A percentile compares a stretch with the other conserved stretches of the same genome.
phyloP scores from a whole-genome alignment of 2,888 invertebrate species.

The Brachynemurus nebulosus region DNA sequence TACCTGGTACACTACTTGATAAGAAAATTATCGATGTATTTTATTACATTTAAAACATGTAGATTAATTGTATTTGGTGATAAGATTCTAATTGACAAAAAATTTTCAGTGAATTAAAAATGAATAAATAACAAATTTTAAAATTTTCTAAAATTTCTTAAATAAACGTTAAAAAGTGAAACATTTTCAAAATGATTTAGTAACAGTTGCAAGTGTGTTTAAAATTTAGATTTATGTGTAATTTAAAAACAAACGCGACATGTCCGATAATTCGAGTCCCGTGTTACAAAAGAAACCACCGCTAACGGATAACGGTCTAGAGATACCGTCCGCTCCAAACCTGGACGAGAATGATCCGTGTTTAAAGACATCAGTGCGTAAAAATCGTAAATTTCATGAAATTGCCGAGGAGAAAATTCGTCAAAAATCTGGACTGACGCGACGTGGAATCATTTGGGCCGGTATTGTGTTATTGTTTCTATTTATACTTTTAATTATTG shows the following conservation, averaged over 20 bases:
- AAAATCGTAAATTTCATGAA: constrained; percentile 5
- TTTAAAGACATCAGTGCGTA: constrained; percentile 18
- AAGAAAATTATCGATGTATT: no score
- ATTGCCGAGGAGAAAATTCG: constrained; percentile 20
- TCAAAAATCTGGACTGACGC: constrained; percentile 24
- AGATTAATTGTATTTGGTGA: no score
- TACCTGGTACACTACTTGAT: no score
- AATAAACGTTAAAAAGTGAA: no score
- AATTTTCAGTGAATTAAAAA: neutral
- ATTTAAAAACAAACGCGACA: no score
- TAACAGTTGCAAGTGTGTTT: neutral
- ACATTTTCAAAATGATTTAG: no score
- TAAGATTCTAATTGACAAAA: neutral
- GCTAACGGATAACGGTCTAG: constrained; percentile 15
- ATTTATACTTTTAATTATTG: constrained; percentile 30
- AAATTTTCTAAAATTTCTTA: no score
- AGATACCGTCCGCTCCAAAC: constrained; percentile 20
- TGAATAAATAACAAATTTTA: no score
- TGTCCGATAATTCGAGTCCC: constrained; percentile 4
- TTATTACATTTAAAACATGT: no score
- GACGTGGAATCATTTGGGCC: constrained; percentile 22
- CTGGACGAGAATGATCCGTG: constrained; percentile 26
- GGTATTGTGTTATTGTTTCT: constrained; percentile 23
- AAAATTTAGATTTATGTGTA: neutral
- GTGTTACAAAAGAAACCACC: constrained; percentile 2